Evolutionary conservation across 2,797 vertebrate species (phyloP).

Genomic region (Takifugu ocellatus): DNA sequence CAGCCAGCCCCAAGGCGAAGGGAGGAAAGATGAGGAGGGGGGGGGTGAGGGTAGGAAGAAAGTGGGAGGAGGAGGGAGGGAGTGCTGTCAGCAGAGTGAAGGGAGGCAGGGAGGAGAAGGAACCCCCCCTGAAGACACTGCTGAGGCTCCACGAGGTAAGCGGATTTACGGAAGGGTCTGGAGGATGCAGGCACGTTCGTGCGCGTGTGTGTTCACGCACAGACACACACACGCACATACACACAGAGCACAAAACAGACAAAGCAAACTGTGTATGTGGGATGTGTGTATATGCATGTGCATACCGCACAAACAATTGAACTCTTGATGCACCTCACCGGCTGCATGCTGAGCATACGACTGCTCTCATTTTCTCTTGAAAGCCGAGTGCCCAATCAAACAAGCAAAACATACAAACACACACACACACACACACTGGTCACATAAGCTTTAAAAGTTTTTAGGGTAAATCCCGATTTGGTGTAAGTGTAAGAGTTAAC

Average conservation of each 20-base stretch:
- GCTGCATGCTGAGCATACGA: conserved; percentile 5
- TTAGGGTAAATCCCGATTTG: neutral
- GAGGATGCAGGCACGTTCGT: conserved; percentile 16
- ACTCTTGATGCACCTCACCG: conserved; percentile 35
- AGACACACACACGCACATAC: conserved; percentile 5
- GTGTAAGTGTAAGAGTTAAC: neutral
- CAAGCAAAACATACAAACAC: neutral
- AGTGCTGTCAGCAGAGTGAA: conserved; percentile 49
- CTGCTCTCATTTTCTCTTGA: conserved; percentile 24
- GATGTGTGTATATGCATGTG: no score
- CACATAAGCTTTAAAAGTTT: neutral
- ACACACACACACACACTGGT: conserved; percentile 1
- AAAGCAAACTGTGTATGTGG: no score
- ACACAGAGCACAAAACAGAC: neutral
- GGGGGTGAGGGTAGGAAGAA: conserved; percentile 12
- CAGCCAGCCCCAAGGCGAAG: conserved; percentile 19
- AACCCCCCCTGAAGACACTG: conserved; percentile 45
- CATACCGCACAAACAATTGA: conserved; percentile 19
- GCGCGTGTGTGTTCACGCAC: conserved; percentile 3
- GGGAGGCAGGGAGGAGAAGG: conserved; percentile 33
- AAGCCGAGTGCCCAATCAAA: conserved; percentile 3
- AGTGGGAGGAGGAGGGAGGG: conserved; percentile 44
- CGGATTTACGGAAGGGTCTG: conserved; percentile 41
- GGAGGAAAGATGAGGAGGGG: conserved; percentile 11
- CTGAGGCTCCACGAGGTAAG: conserved; percentile 65